These are phyloP conservation scores for Ridgeia piscesae DNA, from an alignment of 1,140 invertebrate genomes.

Conservation along the genomic window DNA sequence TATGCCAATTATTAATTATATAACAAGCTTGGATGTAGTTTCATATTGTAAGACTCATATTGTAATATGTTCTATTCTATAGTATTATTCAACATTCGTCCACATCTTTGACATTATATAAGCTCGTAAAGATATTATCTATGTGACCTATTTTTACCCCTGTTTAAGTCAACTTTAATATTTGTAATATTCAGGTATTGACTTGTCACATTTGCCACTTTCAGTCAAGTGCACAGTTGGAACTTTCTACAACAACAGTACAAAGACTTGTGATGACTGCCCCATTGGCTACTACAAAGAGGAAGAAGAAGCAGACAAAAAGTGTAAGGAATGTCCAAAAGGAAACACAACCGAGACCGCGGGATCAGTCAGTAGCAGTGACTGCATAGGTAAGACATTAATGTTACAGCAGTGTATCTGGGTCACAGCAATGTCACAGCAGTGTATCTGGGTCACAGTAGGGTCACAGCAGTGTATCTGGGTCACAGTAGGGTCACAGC, in stretches of 20 bases:
- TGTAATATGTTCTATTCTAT: background rate
- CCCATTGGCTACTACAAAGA: background rate
- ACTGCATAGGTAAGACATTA: background rate
- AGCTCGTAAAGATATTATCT: no score
- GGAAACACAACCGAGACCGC: background rate
- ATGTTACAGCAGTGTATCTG: no score
- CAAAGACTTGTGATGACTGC: background rate
- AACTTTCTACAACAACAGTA: background rate
- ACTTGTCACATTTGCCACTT: background rate
- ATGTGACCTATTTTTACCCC: no score
- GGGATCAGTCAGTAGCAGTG: background rate
- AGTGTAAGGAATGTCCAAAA: background rate
- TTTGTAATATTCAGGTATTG: background rate
- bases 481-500: background rate
- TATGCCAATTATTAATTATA: no score
- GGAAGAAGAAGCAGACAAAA: background rate
- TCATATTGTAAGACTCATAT: background rate
- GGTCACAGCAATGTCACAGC: background rate
- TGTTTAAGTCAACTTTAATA: background rate
- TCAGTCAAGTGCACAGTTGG: background rate
- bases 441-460: background rate
- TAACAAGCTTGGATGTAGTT: no score
- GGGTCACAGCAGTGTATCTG: background rate
- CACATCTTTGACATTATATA: no score
- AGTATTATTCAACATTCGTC: no score